These are phyloP conservation scores for Ormyrus thymus DNA, from an alignment of 2,888 invertebrate genomes.

Conservation along the genomic window DNA sequence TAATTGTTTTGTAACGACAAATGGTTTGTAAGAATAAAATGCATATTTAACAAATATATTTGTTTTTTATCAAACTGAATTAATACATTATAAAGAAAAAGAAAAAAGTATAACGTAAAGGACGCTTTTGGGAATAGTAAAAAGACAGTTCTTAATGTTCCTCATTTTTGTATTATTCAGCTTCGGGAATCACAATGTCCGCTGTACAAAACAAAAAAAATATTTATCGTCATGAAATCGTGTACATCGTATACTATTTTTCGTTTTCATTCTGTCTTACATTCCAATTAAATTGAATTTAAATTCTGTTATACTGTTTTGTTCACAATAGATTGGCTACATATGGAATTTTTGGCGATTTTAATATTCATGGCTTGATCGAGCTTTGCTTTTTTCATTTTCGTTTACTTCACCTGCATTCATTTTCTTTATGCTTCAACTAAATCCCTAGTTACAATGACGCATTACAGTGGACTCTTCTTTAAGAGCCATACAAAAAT, in stretches of 20 bases:
- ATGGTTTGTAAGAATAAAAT: too few species aligned
- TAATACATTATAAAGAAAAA: neutral
- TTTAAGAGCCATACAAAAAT: constrained; percentile 72
- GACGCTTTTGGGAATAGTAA: constrained; percentile 5
- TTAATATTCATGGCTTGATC: constrained; percentile 30
- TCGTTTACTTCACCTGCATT: constrained; percentile 56
- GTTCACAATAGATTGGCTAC: neutral
- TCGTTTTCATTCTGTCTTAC: constrained; percentile 54
- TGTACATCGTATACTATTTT: constrained; percentile 62
- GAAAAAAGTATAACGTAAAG: neutral
- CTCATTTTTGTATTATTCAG: constrained; percentile 70
- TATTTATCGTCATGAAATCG: constrained; percentile 69
- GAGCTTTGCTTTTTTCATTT: constrained; percentile 56
- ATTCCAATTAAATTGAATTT: neutral
- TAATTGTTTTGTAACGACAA: too few species aligned
- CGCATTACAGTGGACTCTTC: constrained; percentile 62
- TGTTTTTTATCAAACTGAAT: too few species aligned
- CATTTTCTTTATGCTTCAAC: constrained; percentile 60
- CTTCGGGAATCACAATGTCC: constrained; percentile 72
- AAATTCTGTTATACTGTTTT: constrained; percentile 5
- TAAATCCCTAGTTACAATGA: constrained; percentile 63
- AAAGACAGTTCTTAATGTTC: constrained; percentile 29
- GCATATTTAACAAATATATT: too few species aligned
- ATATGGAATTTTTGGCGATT: constrained; percentile 16
- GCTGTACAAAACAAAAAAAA: constrained; percentile 74